phyloP scores from a whole-genome alignment of 2,797 vertebrate genomes.

The Graptemys geographica region DNA sequence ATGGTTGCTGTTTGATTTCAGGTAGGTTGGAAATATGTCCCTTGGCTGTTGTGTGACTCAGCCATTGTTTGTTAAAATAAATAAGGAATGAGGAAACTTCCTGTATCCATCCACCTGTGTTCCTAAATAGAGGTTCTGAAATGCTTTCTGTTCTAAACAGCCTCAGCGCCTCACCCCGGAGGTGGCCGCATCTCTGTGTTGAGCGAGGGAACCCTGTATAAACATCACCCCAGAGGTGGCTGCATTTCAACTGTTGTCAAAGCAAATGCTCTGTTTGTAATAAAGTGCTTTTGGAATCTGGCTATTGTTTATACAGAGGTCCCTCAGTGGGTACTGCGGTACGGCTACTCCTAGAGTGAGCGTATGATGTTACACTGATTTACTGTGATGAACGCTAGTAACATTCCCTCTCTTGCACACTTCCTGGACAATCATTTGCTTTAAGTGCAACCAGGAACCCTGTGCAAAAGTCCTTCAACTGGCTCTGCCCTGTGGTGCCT shows the following conservation, averaged over 20 bases:
- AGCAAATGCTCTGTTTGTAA: not conserved
- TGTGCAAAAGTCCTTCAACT: not conserved
- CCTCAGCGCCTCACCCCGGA: not conserved
- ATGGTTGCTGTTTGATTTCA: not conserved
- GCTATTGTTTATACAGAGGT: not conserved
- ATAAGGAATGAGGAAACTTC: not conserved
- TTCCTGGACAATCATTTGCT: not conserved
- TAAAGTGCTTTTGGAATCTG: not conserved
- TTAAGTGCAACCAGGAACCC: not conserved
- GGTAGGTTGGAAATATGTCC: not conserved
- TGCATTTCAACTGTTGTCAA: not conserved
- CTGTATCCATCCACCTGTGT: not conserved
- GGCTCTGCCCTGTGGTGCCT: fast-evolving
- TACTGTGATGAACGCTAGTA: not conserved
- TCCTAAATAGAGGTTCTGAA: not conserved
- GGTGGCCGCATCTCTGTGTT: not conserved
- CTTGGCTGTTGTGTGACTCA: not conserved
- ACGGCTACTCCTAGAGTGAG: not conserved
- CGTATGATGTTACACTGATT: not conserved
- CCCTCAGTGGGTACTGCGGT: not conserved
- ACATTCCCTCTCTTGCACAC: not conserved
- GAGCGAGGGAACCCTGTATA: not conserved
- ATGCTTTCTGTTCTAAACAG: not conserved
- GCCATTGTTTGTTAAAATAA: not conserved
- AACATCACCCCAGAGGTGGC: not conserved